Percentiles rank a stretch among this genome's conserved stretches.
Conservation (phyloP, 2,113 vertebrate genomes). For the Microtus ochrogaster region DNA sequence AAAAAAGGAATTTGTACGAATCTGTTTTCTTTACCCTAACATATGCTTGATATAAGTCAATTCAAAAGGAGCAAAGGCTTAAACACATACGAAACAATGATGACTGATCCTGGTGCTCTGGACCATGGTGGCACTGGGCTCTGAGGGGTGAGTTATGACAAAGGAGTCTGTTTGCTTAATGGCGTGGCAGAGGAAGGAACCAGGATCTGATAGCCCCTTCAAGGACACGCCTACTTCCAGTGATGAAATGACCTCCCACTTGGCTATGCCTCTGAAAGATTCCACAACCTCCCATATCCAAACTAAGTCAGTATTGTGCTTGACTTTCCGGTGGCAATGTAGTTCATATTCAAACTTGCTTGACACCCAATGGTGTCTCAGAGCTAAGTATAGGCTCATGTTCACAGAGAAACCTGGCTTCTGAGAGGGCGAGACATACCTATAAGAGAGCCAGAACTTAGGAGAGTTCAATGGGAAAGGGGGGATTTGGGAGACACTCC, state of each 20-base stretch:
- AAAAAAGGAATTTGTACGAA: background rate
- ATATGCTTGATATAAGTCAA: background rate
- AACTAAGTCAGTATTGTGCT: background rate
- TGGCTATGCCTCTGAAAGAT: background rate
- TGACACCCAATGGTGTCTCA: background rate
- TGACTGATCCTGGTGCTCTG: background rate
- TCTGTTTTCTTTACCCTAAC: background rate
- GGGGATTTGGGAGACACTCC: background rate
- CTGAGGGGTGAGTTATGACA: background rate
- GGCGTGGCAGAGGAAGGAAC: background rate
- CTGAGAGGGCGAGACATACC: background rate
- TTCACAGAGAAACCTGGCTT: background rate
- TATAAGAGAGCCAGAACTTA: background rate
- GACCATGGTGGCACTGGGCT: background rate
- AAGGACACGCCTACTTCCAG: background rate
- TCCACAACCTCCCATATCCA: background rate
- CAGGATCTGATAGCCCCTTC: background rate
- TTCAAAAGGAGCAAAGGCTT: constrained; percentile 11
- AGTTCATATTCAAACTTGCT: background rate
- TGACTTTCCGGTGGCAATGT: background rate
- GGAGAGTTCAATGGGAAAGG: background rate
- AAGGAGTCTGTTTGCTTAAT: background rate
- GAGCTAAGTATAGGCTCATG: background rate
- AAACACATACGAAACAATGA: background rate
- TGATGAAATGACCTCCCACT: background rate